phyloP scores from a whole-genome alignment of 2,888 invertebrate species.

The Alloplasta piceator region DNA sequence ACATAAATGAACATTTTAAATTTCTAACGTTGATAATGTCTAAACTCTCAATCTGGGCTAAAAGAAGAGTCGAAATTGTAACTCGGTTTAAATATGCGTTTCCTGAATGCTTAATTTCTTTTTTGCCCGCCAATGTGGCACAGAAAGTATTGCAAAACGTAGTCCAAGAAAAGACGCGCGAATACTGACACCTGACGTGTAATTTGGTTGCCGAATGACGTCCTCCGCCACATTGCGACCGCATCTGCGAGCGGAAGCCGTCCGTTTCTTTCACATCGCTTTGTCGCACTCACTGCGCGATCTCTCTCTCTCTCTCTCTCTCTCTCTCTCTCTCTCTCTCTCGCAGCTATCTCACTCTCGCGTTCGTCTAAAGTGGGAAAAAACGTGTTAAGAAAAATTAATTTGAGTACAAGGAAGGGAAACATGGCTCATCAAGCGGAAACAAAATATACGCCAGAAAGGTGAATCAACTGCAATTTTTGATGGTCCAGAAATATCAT shows the following conservation, averaged over 20 bases:
- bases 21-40: too few species aligned
- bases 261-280: slow-evolving; percentile 67
- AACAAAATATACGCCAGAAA: too few species aligned
- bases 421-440: too few species aligned
- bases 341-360: slow-evolving; percentile 45
- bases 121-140: too few species aligned
- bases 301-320: slow-evolving; percentile 23
- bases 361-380: slow-evolving; percentile 24
- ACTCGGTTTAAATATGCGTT: too few species aligned
- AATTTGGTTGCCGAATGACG: slow-evolving; percentile 74
- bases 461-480: too few species aligned
- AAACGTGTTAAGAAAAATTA: neutral
- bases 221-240: slow-evolving; percentile 31
- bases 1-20: too few species aligned
- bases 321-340: slow-evolving; percentile 44
- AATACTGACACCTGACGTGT: slow-evolving; percentile 74
- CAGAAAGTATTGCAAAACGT: too few species aligned
- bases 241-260: slow-evolving; percentile 72
- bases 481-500: too few species aligned
- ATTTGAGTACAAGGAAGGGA: neutral
- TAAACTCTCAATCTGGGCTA: too few species aligned
- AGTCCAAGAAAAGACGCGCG: slow-evolving; percentile 50
- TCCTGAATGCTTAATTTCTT: too few species aligned
- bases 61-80: too few species aligned
- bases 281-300: slow-evolving; percentile 30